Evolutionary conservation across 2,888 invertebrate species (phyloP).

Genomic region (Chloroclysta siterata): DNA sequence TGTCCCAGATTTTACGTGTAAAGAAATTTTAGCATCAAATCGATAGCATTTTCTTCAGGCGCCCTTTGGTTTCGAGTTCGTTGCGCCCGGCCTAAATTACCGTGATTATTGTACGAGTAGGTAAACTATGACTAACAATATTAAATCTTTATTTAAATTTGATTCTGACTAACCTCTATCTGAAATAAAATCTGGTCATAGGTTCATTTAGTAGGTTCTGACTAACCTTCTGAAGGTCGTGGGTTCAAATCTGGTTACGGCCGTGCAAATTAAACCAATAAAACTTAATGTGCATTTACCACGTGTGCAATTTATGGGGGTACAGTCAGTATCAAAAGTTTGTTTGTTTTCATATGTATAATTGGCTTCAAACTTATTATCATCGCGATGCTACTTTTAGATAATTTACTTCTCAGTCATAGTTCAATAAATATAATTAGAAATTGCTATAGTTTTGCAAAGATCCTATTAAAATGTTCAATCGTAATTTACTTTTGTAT

Average conservation of each 20-base stretch:
- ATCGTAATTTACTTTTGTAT: too few species aligned
- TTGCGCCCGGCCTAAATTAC: conserved; percentile 33
- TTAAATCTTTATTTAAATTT: too few species aligned
- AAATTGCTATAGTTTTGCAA: too few species aligned
- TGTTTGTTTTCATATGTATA: background rate
- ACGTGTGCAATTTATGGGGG: background rate
- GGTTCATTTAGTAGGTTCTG: background rate
- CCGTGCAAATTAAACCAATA: background rate
- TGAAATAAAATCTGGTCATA: too few species aligned
- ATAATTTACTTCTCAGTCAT: too few species aligned
- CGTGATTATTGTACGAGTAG: conserved; percentile 19
- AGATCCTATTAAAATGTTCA: too few species aligned
- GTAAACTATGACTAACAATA: too few species aligned
- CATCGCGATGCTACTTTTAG: too few species aligned
- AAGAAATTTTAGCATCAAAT: conserved; percentile 31
- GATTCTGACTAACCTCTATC: background rate
- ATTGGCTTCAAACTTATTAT: too few species aligned
- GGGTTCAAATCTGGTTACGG: background rate
- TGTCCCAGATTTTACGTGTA: conserved; percentile 27
- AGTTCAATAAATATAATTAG: too few species aligned
- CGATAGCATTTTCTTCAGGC: conserved; percentile 29
- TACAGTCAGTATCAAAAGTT: background rate
- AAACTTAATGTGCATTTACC: background rate
- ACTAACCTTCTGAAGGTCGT: background rate
- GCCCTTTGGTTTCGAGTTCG: conserved; percentile 28